Conservation (phyloP, 2,113 vertebrate species). For the Corythornis cristatus region DNA sequence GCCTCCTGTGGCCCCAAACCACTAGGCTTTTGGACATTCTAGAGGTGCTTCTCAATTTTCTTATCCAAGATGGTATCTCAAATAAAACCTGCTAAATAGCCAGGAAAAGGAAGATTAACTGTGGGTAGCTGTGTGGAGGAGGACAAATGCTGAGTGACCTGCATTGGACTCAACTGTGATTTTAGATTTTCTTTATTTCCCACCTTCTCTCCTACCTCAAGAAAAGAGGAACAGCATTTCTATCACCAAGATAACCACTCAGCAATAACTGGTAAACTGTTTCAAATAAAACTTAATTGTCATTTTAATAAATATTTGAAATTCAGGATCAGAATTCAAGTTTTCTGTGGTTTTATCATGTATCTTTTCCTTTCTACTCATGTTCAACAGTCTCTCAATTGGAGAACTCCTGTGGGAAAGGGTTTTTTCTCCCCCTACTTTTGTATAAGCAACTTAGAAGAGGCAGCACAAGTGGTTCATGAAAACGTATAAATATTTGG, state of each 20-base stretch:
- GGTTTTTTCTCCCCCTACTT: not conserved
- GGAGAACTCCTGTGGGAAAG: conserved; percentile 38
- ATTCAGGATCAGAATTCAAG: not conserved
- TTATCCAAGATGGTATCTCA: not conserved
- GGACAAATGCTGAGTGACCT: not conserved
- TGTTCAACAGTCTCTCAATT: not conserved
- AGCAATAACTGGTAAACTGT: not conserved
- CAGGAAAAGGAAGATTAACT: not conserved
- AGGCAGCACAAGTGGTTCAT: not conserved
- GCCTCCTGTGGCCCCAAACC: not conserved
- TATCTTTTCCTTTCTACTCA: not conserved
- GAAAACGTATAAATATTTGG: conserved; percentile 70
- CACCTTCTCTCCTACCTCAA: not conserved
- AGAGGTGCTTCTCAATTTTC: conserved; percentile 3
- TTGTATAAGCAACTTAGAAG: conserved; percentile 65
- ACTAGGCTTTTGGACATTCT: not conserved
- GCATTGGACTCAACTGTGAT: fast-evolving
- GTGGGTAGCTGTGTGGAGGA: not conserved
- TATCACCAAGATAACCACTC: not conserved
- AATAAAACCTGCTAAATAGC: not conserved
- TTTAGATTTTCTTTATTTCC: not conserved
- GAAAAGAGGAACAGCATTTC: not conserved
- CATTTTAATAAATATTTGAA: conserved; percentile 40
- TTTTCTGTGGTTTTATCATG: not conserved
- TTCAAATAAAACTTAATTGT: conserved; percentile 6